phyloP scores from a whole-genome alignment of 2,113 vertebrate genomes.

The Octodon degus region DNA sequence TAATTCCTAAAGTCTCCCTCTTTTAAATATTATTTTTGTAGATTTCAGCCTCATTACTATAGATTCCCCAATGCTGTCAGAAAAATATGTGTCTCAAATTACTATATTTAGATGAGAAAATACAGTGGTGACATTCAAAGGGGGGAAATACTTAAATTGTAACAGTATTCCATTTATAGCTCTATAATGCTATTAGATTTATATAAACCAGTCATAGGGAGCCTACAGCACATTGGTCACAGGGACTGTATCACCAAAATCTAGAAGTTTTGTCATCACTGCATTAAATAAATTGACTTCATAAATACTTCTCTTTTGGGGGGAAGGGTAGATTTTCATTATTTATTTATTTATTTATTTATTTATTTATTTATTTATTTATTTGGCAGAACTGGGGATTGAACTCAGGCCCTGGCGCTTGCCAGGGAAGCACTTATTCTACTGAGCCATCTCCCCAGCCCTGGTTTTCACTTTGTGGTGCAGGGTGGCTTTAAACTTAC shows the following conservation, averaged over 20 bases:
- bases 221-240: not conserved
- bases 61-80: not conserved
- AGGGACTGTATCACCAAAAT: not conserved
- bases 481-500: not conserved
- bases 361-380: no score
- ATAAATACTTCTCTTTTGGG: not conserved
- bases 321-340: not conserved
- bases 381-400: no score
- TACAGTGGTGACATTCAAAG: constrained; percentile 71
- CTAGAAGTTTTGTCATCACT: not conserved
- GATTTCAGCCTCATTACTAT: not conserved
- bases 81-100: constrained; percentile 76
- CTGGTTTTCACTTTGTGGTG: not conserved
- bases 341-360: no score
- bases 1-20: not conserved
- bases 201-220: not conserved
- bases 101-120: constrained; percentile 73
- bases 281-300: constrained; percentile 60
- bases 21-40: not conserved
- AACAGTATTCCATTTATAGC: constrained; percentile 72
- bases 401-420: no score
- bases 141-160: constrained; percentile 66
- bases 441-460: no score
- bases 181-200: not conserved
- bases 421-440: no score